phyloP scores from a whole-genome alignment of 2,113 vertebrate species.

The Thryonomys swinderianus region DNA sequence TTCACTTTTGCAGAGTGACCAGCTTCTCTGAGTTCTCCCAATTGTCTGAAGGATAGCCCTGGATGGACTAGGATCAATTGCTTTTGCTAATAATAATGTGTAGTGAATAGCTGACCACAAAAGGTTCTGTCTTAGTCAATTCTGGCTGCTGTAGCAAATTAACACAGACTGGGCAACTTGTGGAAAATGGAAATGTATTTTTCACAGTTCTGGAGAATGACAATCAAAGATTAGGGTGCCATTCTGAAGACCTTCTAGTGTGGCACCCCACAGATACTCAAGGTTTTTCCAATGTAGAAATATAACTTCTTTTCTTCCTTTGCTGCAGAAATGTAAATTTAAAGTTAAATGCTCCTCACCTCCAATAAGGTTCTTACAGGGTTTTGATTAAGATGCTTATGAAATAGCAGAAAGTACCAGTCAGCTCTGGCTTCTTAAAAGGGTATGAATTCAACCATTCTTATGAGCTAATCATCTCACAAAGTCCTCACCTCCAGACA shows the following conservation, averaged over 20 bases:
- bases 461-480: neutral
- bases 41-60: neutral
- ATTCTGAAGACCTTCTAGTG: neutral
- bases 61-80: neutral
- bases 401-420: neutral
- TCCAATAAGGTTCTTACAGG: neutral
- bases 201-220: neutral
- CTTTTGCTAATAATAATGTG: slow-evolving; percentile 34
- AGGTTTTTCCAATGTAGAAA: neutral
- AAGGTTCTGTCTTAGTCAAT: neutral
- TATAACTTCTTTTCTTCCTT: neutral
- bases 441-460: neutral
- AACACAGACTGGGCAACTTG: neutral
- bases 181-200: neutral
- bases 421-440: neutral
- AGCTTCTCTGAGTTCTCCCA: slow-evolving; percentile 26
- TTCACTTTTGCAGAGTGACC: neutral
- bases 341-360: slow-evolving; percentile 18
- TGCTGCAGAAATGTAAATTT: slow-evolving; percentile 23
- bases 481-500: neutral
- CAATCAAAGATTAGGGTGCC: neutral
- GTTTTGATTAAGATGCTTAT: neutral
- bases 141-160: neutral
- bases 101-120: neutral
- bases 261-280: neutral